Conservation (phyloP, 2,888 invertebrate genomes). For the Dolichomitus sp. region DNA sequence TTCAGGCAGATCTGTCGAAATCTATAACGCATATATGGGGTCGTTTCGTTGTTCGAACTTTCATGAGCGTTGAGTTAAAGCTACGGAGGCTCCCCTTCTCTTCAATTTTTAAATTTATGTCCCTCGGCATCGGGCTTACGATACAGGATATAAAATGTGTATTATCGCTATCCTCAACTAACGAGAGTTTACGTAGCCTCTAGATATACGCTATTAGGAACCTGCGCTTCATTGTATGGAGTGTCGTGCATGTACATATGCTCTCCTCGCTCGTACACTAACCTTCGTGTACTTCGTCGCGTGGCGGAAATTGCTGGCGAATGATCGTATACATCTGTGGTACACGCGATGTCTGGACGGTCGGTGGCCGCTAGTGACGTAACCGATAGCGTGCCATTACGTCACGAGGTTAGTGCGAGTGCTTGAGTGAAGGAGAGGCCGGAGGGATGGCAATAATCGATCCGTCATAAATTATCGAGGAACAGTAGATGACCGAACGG, state of each 20-base stretch:
- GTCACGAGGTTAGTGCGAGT: constrained; percentile 52
- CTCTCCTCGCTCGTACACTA: background rate
- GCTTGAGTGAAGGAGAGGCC: background rate
- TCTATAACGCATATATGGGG: background rate
- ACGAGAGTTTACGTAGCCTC: constrained; percentile 48
- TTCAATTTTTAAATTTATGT: constrained; percentile 47
- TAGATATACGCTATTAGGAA: constrained; percentile 46
- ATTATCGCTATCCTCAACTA: constrained; percentile 51
- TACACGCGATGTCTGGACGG: constrained; percentile 64
- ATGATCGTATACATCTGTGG: constrained; percentile 57
- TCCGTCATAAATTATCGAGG: constrained; percentile 62
- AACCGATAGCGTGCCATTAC: constrained; percentile 66
- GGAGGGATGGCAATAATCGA: constrained; percentile 43
- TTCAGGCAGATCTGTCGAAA: constrained; percentile 8
- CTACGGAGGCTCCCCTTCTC: background rate
- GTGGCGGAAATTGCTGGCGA: constrained; percentile 66
- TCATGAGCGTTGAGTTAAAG: constrained; percentile 26
- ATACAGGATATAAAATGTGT: constrained; percentile 43
- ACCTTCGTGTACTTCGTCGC: constrained; percentile 55
- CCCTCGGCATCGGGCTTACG: constrained; percentile 26
- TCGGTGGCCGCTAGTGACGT: constrained; percentile 57
- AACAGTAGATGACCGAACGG: constrained; percentile 28
- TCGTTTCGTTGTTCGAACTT: constrained; percentile 18
- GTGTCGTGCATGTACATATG: background rate
- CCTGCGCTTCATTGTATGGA: constrained; percentile 2